phyloP scores from a whole-genome alignment of 92 coral and sea anemone species.

The Phenganax subtilis region DNA sequence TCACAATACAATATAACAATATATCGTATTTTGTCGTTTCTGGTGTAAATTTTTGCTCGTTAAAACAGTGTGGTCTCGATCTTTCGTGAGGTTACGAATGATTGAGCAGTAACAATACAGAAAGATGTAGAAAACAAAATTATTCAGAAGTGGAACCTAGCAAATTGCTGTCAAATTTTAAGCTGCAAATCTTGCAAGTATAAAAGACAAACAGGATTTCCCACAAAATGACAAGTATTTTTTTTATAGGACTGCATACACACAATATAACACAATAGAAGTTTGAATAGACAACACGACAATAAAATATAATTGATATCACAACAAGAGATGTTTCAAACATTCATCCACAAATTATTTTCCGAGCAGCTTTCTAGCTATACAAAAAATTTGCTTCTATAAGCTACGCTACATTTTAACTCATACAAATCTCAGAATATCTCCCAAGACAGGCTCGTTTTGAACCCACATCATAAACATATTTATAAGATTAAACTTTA shows the following conservation, averaged over 20 bases:
- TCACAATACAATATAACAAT: conserved; percentile 8
- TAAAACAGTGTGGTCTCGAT: background rate
- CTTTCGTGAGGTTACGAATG: background rate
- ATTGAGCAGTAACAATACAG: conserved; percentile 9
- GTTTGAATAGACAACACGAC: conserved; percentile 25
- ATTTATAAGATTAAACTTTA: no score
- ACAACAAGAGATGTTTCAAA: background rate
- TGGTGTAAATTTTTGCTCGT: background rate
- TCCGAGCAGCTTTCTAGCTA: background rate
- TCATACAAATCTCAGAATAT: no score
- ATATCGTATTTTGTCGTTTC: background rate
- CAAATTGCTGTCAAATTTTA: background rate
- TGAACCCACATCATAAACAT: no score
- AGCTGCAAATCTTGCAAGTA: background rate
- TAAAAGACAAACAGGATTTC: background rate
- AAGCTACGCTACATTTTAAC: no score
- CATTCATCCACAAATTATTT: background rate
- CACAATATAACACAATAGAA: conserved; percentile 23
- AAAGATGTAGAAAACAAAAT: background rate
- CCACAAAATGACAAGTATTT: conserved; percentile 2
- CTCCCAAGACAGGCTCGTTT: no score
- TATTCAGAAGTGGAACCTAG: background rate
- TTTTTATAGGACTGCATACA: background rate
- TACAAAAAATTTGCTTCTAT: background rate
- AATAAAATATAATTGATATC: background rate